Conservation (phyloP, 2,797 vertebrate species). For the Sebastes itinus region DNA sequence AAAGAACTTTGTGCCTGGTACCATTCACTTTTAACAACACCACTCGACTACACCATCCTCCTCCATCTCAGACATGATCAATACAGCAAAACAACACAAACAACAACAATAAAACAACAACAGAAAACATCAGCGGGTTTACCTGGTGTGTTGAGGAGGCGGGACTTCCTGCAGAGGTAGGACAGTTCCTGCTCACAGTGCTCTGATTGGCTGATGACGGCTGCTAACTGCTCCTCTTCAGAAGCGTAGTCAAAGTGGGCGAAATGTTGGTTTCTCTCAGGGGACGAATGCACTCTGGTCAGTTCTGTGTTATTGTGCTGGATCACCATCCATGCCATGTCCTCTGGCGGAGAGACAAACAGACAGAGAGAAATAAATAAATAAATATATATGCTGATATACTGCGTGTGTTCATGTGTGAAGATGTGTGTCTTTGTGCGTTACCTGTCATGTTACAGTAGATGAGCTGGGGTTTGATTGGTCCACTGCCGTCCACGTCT, state of each 20-base stretch:
- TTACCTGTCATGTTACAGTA: conserved; percentile 98
- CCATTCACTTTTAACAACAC: not conserved
- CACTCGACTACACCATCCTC: not conserved
- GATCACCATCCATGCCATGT: conserved; percentile 90
- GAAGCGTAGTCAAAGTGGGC: conserved; percentile 89
- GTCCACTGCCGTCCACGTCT: conserved; percentile 95
- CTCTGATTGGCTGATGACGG: conserved; percentile 86
- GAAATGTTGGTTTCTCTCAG: conserved; percentile 78
- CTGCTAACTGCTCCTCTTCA: conserved; percentile 86
- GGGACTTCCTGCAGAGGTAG: conserved; percentile 91
- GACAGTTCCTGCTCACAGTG: conserved; percentile 93
- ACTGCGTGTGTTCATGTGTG: not conserved
- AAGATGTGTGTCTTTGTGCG: not conserved
- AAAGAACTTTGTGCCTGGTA: not conserved
- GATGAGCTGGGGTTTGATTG: conserved; percentile 89
- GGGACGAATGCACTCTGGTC: conserved; percentile 84
- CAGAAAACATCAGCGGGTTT: conserved; percentile 1
- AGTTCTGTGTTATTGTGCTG: conserved; percentile 93
- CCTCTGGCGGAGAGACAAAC: conserved; percentile 67
- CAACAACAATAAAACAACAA: not conserved
- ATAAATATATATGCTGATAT: not conserved
- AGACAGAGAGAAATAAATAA: not conserved
- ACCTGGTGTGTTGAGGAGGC: conserved; percentile 92
- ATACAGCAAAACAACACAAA: not conserved
- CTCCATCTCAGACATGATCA: not conserved